Evolutionary conservation across 2,888 invertebrate genomes (phyloP).

Genomic region (Heliothis peltigera): DNA sequence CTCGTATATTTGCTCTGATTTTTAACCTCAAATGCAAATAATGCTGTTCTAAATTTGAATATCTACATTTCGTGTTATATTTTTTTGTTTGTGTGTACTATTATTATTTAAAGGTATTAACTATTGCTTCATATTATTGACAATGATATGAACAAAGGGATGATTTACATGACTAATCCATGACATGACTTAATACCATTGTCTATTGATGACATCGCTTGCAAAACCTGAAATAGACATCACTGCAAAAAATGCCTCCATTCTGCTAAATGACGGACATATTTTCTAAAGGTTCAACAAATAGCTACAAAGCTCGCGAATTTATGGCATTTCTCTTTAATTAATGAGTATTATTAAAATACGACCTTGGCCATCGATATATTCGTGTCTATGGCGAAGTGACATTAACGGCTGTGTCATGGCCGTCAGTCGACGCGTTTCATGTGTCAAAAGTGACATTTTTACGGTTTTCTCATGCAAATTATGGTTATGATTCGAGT

Average conservation of each 20-base stretch:
- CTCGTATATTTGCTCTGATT: constrained; percentile 35
- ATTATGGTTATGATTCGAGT: constrained; percentile 72
- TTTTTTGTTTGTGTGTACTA: constrained; percentile 3
- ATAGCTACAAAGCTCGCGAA: constrained; percentile 15
- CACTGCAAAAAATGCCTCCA: background rate
- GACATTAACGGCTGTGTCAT: constrained; percentile 50
- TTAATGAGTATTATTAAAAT: constrained; percentile 51
- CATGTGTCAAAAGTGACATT: constrained; percentile 74
- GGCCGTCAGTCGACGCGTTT: constrained; percentile 44
- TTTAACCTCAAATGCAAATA: constrained; percentile 26
- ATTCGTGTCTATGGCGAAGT: constrained; percentile 20
- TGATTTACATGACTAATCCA: background rate
- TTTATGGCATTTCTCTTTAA: constrained; percentile 34
- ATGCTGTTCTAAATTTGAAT: constrained; percentile 28
- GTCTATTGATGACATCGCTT: background rate
- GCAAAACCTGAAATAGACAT: background rate
- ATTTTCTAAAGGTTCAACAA: constrained; percentile 18
- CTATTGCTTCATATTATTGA: background rate
- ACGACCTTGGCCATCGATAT: constrained; percentile 53
- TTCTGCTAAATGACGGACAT: constrained; percentile 14
- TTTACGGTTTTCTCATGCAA: constrained; percentile 81
- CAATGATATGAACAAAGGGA: background rate
- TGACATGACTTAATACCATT: background rate
- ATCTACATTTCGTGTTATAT: background rate
- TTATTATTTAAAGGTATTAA: background rate